phyloP scores from a whole-genome alignment of 2,888 invertebrate species.

The Lordiphosa andalusiaca region DNA sequence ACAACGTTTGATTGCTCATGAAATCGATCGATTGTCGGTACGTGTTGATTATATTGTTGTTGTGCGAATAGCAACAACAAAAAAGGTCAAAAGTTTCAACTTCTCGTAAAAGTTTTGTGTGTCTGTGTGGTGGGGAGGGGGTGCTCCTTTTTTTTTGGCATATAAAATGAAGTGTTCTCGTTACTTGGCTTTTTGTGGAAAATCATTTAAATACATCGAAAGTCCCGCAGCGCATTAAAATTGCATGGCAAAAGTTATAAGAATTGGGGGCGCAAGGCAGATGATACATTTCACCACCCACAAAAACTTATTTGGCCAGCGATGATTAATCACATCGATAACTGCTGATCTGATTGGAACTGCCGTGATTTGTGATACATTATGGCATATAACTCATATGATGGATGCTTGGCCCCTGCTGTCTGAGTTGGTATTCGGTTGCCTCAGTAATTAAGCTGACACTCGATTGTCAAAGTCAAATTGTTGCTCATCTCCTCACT shows the following conservation, averaged over 20 bases:
- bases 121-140: slow-evolving; percentile 3
- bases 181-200: slow-evolving; percentile 34
- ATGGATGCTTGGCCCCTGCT: slow-evolving; percentile 24
- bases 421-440: slow-evolving; percentile 10
- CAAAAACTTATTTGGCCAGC: background rate
- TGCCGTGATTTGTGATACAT: slow-evolving; percentile 11
- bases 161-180: slow-evolving; percentile 55
- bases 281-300: slow-evolving; percentile 6
- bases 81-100: slow-evolving; percentile 66
- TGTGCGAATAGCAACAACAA: slow-evolving; percentile 12
- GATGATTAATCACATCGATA: slow-evolving; percentile 29
- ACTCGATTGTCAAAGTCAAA: slow-evolving; percentile 34
- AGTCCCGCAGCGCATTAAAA: slow-evolving; percentile 49
- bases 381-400: slow-evolving; percentile 24
- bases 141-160: slow-evolving; percentile 24
- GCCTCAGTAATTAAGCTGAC: slow-evolving; percentile 55
- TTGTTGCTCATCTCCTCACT: slow-evolving; percentile 17
- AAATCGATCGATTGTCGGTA: slow-evolving; percentile 71
- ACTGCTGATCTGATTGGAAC: slow-evolving; percentile 3
- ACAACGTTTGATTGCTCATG: slow-evolving; percentile 72
- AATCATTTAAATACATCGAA: slow-evolving; percentile 57
- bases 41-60: slow-evolving; percentile 69
- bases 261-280: slow-evolving; percentile 3
- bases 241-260: slow-evolving; percentile 28
- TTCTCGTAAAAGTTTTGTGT: slow-evolving; percentile 63